Conservation (phyloP, 2,797 vertebrate genomes). For the Eulemur rubriventer region DNA sequence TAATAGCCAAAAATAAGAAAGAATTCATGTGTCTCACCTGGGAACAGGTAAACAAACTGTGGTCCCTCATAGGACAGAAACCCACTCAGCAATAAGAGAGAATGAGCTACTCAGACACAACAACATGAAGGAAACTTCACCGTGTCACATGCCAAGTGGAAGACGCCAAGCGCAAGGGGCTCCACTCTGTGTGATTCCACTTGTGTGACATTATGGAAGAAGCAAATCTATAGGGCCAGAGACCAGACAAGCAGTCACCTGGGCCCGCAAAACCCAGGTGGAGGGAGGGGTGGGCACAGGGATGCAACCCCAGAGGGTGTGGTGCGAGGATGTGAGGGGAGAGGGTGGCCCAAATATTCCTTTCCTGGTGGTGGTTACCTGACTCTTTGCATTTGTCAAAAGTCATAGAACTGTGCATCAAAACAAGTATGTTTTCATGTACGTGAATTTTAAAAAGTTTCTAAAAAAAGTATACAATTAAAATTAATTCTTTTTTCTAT, state of each 20-base stretch:
- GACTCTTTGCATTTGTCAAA: background rate
- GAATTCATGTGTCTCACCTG: accelerated
- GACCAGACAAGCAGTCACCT: accelerated
- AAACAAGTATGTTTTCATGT: background rate
- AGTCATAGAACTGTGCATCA: background rate
- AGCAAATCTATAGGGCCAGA: background rate
- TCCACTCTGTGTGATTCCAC: background rate
- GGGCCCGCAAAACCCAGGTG: background rate
- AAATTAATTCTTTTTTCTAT: background rate
- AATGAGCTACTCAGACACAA: background rate
- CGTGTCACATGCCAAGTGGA: accelerated
- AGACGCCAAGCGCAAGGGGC: too few species aligned
- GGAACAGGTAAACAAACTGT: background rate
- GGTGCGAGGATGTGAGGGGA: too few species aligned
- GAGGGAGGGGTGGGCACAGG: accelerated
- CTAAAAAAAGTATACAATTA: background rate
- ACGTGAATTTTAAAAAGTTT: background rate
- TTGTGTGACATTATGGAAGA: background rate
- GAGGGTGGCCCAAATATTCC: too few species aligned
- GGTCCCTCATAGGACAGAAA: background rate
- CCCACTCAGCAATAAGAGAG: background rate
- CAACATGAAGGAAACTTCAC: too few species aligned
- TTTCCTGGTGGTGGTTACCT: background rate
- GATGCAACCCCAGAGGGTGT: accelerated
- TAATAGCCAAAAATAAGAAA: background rate